These are phyloP conservation scores for Trachythela sp. DNA, from an alignment of 64 coral and sea anemone genomes.

Conservation along the genomic window DNA sequence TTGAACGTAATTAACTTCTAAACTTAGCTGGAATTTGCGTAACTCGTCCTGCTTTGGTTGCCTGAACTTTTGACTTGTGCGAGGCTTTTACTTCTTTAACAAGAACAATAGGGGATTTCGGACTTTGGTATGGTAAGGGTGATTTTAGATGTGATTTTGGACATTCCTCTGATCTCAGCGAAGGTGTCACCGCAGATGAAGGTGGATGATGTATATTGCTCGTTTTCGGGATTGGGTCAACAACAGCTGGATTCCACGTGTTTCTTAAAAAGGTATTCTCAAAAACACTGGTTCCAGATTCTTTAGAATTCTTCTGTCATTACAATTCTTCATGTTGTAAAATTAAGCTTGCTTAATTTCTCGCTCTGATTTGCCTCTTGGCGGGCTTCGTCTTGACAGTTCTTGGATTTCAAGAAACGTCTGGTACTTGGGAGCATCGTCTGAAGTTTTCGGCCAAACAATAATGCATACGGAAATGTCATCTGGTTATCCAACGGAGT, in stretches of 20 bases:
- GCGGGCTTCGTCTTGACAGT: constrained; percentile 29
- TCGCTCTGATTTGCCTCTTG: constrained; percentile 32
- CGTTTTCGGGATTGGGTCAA: background rate
- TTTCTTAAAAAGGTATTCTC: constrained; percentile 41
- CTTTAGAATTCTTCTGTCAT: constrained; percentile 22
- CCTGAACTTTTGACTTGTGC: constrained; percentile 26
- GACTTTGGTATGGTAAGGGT: background rate
- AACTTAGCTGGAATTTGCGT: constrained; percentile 46
- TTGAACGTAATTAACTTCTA: no score
- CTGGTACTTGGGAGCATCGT: constrained; percentile 39
- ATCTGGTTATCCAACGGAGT: constrained; percentile 49
- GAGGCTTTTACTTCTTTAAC: constrained; percentile 2
- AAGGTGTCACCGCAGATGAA: background rate
- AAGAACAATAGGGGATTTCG: background rate
- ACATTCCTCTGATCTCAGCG: no score
- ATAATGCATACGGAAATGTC: constrained; percentile 56
- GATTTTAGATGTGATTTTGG: background rate
- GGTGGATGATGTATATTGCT: background rate
- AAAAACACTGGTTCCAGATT: constrained; percentile 39
- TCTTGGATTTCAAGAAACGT: background rate
- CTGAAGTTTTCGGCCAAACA: constrained; percentile 46
- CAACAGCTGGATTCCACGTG: constrained; percentile 37
- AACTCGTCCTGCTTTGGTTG: constrained; percentile 22
- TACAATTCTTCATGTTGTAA: constrained; percentile 40
- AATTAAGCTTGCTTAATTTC: constrained; percentile 41